Conservation (phyloP, 2,797 vertebrate genomes). For the Spondyliosoma cantharus region DNA sequence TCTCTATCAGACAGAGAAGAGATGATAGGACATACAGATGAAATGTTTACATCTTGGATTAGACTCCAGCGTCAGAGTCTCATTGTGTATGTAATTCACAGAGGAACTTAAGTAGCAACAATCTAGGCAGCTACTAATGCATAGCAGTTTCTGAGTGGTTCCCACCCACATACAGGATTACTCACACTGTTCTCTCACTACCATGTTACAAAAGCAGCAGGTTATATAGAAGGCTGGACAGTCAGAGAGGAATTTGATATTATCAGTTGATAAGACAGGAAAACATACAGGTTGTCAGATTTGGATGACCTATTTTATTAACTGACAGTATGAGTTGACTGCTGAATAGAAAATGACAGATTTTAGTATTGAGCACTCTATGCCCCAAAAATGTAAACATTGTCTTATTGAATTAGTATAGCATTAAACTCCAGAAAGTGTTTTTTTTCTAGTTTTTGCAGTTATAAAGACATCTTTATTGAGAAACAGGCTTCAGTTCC, state of each 20-base stretch:
- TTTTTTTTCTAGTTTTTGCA: background rate
- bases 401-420: background rate
- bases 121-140: slow-evolving; percentile 38
- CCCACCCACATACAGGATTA: slow-evolving; percentile 50
- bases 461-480: slow-evolving; percentile 1
- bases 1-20: slow-evolving; percentile 22
- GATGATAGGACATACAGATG: background rate
- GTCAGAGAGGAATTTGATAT: background rate
- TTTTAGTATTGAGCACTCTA: background rate
- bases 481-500: slow-evolving; percentile 29
- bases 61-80: slow-evolving; percentile 22
- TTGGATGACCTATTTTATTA: slow-evolving; percentile 3
- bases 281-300: slow-evolving; percentile 10
- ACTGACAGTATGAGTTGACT: background rate
- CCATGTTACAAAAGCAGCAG: slow-evolving; percentile 34
- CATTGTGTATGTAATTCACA: slow-evolving; percentile 42
- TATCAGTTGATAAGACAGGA: background rate
- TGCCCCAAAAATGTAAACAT: background rate
- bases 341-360: background rate
- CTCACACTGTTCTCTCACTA: slow-evolving; percentile 16
- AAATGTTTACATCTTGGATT: slow-evolving; percentile 41
- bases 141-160: slow-evolving; percentile 55
- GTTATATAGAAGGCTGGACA: slow-evolving; percentile 24
- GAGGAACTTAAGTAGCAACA: slow-evolving; percentile 51
- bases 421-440: background rate